Evolutionary conservation across 92 coral and sea anemone genomes (phyloP).

Genomic region (Porites evermanni): DNA sequence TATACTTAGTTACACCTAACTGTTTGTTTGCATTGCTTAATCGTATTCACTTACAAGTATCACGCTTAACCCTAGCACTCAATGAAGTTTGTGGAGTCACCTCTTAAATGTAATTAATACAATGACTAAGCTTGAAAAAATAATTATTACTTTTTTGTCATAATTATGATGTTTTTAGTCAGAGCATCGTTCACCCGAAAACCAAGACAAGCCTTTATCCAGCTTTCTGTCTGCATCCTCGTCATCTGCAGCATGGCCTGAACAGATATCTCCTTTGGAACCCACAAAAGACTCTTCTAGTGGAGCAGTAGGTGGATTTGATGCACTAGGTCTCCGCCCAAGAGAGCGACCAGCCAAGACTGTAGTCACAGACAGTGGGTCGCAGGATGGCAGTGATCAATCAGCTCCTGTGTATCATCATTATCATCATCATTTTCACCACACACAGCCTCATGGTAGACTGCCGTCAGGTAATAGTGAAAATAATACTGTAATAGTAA

Average conservation of each 20-base stretch:
- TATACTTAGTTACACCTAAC: too few species aligned
- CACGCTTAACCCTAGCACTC: too few species aligned
- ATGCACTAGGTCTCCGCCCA: slow-evolving; percentile 86
- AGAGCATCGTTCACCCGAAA: neutral
- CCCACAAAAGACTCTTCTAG: slow-evolving; percentile 61
- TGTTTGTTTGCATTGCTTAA: too few species aligned
- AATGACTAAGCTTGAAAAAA: too few species aligned
- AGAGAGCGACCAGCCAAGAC: slow-evolving; percentile 32
- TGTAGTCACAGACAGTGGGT: slow-evolving; percentile 34
- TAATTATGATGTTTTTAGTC: neutral
- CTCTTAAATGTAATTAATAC: too few species aligned
- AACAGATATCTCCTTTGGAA: slow-evolving; percentile 95
- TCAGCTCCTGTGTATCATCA: slow-evolving; percentile 88
- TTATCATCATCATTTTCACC: slow-evolving; percentile 98
- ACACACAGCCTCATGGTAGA: slow-evolving; percentile 53
- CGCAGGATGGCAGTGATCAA: slow-evolving; percentile 70
- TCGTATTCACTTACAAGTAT: too few species aligned
- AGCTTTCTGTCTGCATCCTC: slow-evolving; percentile 70
- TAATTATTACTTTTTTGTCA: neutral
- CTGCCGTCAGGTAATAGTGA: neutral
- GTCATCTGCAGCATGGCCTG: slow-evolving; percentile 80
- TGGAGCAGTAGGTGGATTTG: slow-evolving; percentile 57
- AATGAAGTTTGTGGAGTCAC: too few species aligned
- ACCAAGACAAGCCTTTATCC: slow-evolving; percentile 47
- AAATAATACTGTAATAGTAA: too few species aligned